These are phyloP conservation scores for Chaetodon trifasciatus DNA, from an alignment of 2,797 vertebrate species.

Conservation along the genomic window DNA sequence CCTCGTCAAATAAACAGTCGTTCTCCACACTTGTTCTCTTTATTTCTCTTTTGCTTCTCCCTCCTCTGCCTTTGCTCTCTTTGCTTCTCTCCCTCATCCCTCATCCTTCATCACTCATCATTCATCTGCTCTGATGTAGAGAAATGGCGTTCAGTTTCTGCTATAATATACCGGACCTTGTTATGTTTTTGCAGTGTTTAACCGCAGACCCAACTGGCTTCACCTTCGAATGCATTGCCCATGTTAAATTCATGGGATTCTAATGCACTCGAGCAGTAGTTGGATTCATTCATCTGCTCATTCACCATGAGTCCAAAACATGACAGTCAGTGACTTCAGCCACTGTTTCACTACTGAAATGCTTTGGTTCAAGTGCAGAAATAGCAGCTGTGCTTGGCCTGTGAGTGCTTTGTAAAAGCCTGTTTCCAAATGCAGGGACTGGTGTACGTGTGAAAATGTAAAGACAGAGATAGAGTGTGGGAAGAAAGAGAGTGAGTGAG, in stretches of 20 bases:
- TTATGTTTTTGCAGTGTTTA: conserved; percentile 43
- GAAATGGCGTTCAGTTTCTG: conserved; percentile 16
- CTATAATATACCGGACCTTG: conserved; percentile 7
- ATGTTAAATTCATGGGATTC: conserved; percentile 48
- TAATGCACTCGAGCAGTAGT: conserved; percentile 27
- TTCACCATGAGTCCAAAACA: conserved; percentile 25
- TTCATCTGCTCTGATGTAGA: conserved; percentile 18
- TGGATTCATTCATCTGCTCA: conserved; percentile 20
- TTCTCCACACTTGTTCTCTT: conserved; percentile 65
- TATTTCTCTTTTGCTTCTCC: conserved; percentile 55
- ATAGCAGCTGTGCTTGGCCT: conserved; percentile 31
- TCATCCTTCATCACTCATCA: conserved; percentile 43
- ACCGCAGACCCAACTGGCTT: conserved; percentile 25
- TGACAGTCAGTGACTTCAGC: conserved; percentile 17
- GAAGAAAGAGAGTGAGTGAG: conserved; percentile 34
- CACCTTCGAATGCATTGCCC: conserved; percentile 19
- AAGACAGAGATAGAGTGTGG: conserved; percentile 12
- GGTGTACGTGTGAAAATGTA: conserved; percentile 26
- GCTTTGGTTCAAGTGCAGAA: conserved; percentile 34
- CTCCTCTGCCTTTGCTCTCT: conserved; percentile 12
- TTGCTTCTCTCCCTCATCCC: conserved; percentile 14
- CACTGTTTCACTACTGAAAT: conserved; percentile 23
- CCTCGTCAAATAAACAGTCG: conserved; percentile 73
- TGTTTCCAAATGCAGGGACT: conserved; percentile 40
- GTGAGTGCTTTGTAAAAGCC: conserved; percentile 32